Conservation (phyloP, 2,888 invertebrate species). For the Sylvicola cinctus region DNA sequence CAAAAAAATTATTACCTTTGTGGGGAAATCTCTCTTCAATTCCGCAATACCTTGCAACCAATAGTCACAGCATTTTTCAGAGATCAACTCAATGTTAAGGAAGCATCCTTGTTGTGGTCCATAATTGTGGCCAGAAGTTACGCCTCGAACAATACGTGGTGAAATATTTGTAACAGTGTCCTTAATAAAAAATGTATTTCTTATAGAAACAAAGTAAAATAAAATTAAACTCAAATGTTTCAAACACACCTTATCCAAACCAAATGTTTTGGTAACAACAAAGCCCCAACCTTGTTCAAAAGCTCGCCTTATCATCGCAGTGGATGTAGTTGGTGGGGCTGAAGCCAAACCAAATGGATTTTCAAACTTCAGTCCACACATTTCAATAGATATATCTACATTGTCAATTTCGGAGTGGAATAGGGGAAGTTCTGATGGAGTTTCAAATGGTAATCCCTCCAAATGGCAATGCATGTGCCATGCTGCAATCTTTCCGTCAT, state of each 20-base stretch:
- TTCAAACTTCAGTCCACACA: constrained; percentile 84
- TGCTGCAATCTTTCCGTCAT: constrained; percentile 94
- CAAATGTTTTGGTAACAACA: constrained; percentile 93
- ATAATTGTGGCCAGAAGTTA: constrained; percentile 74
- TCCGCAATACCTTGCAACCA: constrained; percentile 81
- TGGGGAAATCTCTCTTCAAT: constrained; percentile 78
- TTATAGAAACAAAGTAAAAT: not conserved
- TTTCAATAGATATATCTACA: constrained; percentile 80
- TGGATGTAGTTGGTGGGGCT: constrained; percentile 86
- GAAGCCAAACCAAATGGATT: constrained; percentile 97
- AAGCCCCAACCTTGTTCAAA: constrained; percentile 97
- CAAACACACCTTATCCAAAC: constrained; percentile 64
- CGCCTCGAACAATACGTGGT: constrained; percentile 86
- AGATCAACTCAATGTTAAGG: constrained; percentile 93
- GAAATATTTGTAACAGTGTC: constrained; percentile 93
- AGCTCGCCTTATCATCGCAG: constrained; percentile 85
- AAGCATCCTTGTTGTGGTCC: constrained; percentile 96
- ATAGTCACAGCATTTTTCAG: constrained; percentile 85
- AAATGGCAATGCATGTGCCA: constrained; percentile 87
- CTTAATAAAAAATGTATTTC: constrained; percentile 24
- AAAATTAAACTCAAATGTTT: too few relatives aligned
- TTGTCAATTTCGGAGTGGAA: constrained; percentile 85
- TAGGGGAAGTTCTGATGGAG: constrained; percentile 59
- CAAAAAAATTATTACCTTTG: constrained; percentile 37
- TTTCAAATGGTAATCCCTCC: constrained; percentile 45